Percentiles rank a stretch among this genome's conserved stretches.
Conservation (phyloP, 2,888 invertebrate species). For the Lepidonotus clava region DNA sequence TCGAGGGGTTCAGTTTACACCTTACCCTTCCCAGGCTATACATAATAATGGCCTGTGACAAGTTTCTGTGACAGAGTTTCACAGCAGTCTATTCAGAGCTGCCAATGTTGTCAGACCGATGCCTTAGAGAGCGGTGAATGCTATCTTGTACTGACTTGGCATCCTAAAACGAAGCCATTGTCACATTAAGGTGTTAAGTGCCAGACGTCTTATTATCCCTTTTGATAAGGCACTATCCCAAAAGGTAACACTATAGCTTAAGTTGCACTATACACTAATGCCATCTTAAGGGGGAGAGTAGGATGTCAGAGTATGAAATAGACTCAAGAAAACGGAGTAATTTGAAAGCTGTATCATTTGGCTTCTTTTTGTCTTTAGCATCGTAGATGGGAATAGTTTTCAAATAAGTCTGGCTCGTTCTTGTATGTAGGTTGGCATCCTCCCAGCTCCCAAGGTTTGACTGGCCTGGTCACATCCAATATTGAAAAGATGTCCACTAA, state of each 20-base stretch:
- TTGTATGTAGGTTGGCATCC: neutral
- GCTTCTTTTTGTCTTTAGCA: no score
- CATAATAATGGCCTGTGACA: neutral
- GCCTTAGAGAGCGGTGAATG: constrained; percentile 6
- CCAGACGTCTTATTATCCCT: neutral
- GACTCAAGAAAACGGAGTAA: no score
- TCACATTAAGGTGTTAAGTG: constrained; percentile 12
- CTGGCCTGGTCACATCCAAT: neutral
- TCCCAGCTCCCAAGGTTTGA: neutral
- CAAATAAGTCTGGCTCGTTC: neutral
- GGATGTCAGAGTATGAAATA: neutral
- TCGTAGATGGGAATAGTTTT: neutral
- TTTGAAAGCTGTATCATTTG: no score
- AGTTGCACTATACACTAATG: neutral
- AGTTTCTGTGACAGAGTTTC: constrained; percentile 33
- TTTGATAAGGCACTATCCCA: neutral
- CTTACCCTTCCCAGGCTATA: neutral
- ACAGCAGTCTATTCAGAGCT: neutral
- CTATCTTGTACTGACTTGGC: constrained; percentile 36
- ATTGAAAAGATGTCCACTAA: neutral
- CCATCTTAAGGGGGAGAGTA: neutral
- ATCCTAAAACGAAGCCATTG: constrained; percentile 39
- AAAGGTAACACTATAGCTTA: neutral
- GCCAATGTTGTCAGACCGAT: constrained; percentile 1
- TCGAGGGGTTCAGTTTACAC: neutral